Evolutionary conservation across 2,888 invertebrate genomes (phyloP).

Genomic region (Acanthosoma haemorrhoidale): DNA sequence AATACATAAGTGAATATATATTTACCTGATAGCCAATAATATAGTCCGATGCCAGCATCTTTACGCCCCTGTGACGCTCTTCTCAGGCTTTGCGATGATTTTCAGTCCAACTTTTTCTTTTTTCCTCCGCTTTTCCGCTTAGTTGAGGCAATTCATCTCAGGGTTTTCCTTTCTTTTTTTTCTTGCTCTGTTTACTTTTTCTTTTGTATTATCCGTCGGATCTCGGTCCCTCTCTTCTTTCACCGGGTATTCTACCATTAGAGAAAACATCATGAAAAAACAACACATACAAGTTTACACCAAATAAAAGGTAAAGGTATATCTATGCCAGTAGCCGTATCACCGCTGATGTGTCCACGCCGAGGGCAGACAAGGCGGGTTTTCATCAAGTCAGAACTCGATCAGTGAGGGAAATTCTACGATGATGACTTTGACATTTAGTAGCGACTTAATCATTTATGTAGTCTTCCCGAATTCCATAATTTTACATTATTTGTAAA

Average conservation of each 20-base stretch:
- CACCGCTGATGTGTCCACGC: neutral
- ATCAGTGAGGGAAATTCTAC: too few relatives aligned
- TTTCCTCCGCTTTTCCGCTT: neutral
- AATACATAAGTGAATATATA: neutral
- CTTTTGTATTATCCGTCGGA: neutral
- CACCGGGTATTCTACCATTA: constrained; percentile 2
- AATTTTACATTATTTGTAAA: too few relatives aligned
- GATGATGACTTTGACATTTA: too few relatives aligned
- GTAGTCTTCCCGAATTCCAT: too few relatives aligned
- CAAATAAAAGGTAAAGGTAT: neutral
- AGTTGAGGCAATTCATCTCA: constrained; percentile 2
- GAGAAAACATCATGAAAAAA: neutral
- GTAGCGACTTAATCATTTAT: too few relatives aligned
- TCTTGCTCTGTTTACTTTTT: too few relatives aligned
- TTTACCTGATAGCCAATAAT: neutral
- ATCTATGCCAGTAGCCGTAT: neutral
- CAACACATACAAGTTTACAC: neutral
- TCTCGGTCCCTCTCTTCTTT: neutral
- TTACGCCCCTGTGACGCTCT: neutral
- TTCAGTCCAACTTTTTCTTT: neutral
- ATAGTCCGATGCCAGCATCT: constrained; percentile 7
- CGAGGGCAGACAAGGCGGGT: neutral
- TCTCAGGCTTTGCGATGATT: neutral
- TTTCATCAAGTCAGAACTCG: too few relatives aligned
- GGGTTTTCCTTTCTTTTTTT: too few relatives aligned